Percentiles rank a stretch among this genome's conserved stretches.
phyloP scores from a whole-genome alignment of 2,797 vertebrate genomes.

The Strix occidentalis region DNA sequence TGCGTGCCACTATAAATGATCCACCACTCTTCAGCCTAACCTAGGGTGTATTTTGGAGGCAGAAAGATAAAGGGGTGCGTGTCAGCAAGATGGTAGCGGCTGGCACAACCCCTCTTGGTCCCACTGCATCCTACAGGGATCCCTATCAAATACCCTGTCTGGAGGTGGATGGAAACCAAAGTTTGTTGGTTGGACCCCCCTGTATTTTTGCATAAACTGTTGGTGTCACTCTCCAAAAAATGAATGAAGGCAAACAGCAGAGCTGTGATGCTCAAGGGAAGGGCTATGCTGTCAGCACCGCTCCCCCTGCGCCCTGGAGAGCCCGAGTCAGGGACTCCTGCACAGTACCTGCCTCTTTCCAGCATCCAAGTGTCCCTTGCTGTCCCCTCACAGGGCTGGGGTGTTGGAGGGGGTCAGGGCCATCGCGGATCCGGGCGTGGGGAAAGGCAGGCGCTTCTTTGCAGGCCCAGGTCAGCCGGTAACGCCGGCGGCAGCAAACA shows the following conservation, averaged over 20 bases:
- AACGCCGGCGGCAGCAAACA: neutral
- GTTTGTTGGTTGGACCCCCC: neutral
- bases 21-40: neutral
- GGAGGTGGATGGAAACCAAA: neutral
- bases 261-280: rapidly evolving
- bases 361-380: rapidly evolving
- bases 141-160: rapidly evolving
- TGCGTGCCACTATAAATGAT: rapidly evolving
- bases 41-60: neutral
- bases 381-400: neutral
- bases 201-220: rapidly evolving
- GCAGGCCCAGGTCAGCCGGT: rapidly evolving
- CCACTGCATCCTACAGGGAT: neutral
- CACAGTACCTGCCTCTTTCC: neutral
- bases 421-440: rapidly evolving
- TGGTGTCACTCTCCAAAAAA: neutral
- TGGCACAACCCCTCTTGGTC: neutral
- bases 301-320: neutral
- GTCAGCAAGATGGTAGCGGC: no score
- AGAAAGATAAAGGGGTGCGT: neutral
- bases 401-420: neutral
- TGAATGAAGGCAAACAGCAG: rapidly evolving
- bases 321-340: rapidly evolving
- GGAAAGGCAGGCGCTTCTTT: neutral
- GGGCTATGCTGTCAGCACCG: rapidly evolving